Conservation (phyloP, 2,888 invertebrate species). For the Xestoiulus laeticollis region DNA sequence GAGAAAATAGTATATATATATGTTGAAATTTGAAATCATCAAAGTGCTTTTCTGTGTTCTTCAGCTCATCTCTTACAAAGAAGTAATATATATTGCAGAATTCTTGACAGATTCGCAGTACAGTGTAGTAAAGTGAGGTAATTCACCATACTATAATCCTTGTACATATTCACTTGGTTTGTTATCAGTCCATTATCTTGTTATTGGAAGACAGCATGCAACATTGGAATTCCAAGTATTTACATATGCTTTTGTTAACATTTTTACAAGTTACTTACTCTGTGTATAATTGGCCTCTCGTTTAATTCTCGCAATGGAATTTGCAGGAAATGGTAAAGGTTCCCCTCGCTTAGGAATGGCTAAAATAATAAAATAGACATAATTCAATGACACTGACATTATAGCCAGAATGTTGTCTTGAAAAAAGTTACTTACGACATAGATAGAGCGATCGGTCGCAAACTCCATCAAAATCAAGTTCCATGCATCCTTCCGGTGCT, state of each 20-base stretch:
- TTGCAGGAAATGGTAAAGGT: slow-evolving; percentile 52
- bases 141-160: neutral
- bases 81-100: neutral
- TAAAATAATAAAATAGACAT: slow-evolving; percentile 43
- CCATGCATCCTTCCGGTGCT: slow-evolving; percentile 59
- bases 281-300: slow-evolving; percentile 4
- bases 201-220: neutral
- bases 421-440: slow-evolving; percentile 59
- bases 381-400: neutral
- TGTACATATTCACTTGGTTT: neutral
- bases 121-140: neutral
- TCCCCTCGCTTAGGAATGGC: slow-evolving; percentile 53
- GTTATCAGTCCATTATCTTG: too few species aligned
- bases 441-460: slow-evolving; percentile 61
- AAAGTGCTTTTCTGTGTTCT: neutral
- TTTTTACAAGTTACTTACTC: neutral
- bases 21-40: neutral
- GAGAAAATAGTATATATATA: neutral
- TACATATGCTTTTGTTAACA: neutral
- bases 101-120: neutral
- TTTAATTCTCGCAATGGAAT: slow-evolving; percentile 38
- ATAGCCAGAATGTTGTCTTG: neutral
- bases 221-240: too few species aligned
- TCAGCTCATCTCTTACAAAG: neutral
- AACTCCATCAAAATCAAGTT: slow-evolving; percentile 58